These are phyloP conservation scores for Melieria crassipennis DNA, from an alignment of 2,888 invertebrate species.

Conservation along the genomic window DNA sequence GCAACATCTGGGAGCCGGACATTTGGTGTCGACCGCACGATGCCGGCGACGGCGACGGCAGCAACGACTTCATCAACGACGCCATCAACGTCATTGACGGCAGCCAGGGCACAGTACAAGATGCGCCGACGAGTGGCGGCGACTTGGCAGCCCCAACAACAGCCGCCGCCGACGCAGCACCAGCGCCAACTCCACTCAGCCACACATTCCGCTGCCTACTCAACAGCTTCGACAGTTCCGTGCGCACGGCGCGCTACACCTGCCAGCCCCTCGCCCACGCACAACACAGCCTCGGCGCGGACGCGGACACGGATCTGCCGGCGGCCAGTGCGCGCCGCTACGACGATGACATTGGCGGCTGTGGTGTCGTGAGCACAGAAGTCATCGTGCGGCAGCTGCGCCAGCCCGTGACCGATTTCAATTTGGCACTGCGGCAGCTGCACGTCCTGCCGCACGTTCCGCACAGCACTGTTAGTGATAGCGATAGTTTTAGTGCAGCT, in stretches of 20 bases:
- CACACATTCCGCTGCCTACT: conserved; percentile 20
- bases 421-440: conserved; percentile 55
- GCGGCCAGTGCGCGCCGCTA: conserved; percentile 10
- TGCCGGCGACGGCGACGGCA: background rate
- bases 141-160: background rate
- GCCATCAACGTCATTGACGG: conserved; percentile 21
- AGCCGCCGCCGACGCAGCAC: background rate
- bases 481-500: conserved; percentile 27
- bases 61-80: conserved; percentile 18
- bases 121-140: background rate
- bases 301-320: background rate
- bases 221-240: conserved; percentile 7
- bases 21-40: conserved; percentile 48
- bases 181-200: conserved; percentile 4
- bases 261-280: conserved; percentile 3
- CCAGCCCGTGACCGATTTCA: conserved; percentile 60
- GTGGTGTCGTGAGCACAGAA: conserved; percentile 54
- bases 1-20: conserved; percentile 53
- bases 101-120: background rate
- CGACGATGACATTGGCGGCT: conserved; percentile 8
- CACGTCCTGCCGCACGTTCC: conserved; percentile 41
- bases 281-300: background rate
- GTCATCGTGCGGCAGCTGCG: conserved; percentile 52
- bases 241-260: conserved; percentile 13
- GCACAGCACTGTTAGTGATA: conserved; percentile 19